A percentile compares a stretch with the other conserved stretches of the same genome.
Conservation (phyloP, 2,797 vertebrate species). For the Phyllotis vaccarum region DNA sequence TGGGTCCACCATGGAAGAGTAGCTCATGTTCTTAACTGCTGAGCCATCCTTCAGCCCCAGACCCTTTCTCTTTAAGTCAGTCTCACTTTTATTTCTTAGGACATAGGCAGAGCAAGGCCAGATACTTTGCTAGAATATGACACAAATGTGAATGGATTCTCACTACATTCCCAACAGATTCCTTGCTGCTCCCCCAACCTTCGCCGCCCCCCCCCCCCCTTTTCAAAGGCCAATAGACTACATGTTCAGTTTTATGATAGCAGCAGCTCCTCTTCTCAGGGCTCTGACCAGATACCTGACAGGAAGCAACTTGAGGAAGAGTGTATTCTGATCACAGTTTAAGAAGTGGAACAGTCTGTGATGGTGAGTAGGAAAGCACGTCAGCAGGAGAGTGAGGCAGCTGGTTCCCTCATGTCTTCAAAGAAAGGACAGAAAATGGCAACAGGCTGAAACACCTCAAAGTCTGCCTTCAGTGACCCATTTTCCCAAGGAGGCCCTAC, state of each 20-base stretch:
- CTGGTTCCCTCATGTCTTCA: not conserved
- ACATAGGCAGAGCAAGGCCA: not conserved
- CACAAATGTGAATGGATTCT: not conserved
- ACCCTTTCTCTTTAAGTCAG: not conserved
- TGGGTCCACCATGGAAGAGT: not conserved
- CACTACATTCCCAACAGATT: not conserved
- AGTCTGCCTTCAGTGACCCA: not conserved
- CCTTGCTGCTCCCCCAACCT: too few species aligned
- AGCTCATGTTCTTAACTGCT: not conserved
- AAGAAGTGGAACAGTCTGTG: not conserved
- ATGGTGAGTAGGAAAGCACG: not conserved
- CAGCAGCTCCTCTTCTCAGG: not conserved
- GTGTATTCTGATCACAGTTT: not conserved
- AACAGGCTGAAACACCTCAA: not conserved
- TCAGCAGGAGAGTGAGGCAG: not conserved
- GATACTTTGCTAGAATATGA: not conserved
- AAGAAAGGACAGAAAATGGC: not conserved
- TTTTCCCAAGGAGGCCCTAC: not conserved
- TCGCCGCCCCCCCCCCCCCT: too few species aligned
- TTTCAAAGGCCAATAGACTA: not conserved
- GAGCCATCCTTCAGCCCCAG: not conserved
- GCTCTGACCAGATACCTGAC: not conserved
- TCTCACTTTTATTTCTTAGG: not conserved
- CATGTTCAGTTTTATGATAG: not conserved
- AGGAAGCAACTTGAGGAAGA: not conserved